Evolutionary conservation across 2,797 vertebrate genomes (phyloP).

Genomic region (Rousettus madagascariensis): DNA sequence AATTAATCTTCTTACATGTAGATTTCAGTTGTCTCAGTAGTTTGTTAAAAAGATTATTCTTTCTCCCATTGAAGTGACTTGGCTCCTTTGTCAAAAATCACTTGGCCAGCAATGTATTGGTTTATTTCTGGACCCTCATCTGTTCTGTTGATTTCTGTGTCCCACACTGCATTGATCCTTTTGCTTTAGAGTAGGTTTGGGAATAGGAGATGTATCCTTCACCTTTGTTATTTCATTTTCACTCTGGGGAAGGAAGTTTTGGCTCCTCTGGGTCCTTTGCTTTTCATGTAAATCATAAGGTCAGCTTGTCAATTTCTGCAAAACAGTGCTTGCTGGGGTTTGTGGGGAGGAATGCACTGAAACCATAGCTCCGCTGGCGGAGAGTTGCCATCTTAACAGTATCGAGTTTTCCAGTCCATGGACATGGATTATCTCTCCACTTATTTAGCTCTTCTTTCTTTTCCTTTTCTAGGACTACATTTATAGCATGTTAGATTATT

Average conservation of each 20-base stretch:
- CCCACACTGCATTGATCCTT: background rate
- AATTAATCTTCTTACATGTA: background rate
- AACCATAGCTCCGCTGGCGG: background rate
- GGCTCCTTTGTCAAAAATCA: background rate
- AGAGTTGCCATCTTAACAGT: background rate
- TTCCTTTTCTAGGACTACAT: background rate
- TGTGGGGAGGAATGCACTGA: background rate
- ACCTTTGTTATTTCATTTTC: background rate
- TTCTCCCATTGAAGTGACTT: background rate
- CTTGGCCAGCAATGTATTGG: rapidly evolving
- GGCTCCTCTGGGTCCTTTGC: background rate
- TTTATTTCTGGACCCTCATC: background rate
- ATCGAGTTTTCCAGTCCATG: background rate
- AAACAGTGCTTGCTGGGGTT: background rate
- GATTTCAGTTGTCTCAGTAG: too few relatives aligned
- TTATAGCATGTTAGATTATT: background rate
- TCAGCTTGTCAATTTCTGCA: background rate
- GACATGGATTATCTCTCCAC: background rate
- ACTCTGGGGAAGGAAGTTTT: too few relatives aligned
- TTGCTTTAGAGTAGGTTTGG: background rate
- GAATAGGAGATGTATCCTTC: background rate
- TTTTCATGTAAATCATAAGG: background rate
- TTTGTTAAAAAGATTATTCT: background rate
- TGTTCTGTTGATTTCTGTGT: background rate
- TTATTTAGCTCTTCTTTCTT: background rate